These are phyloP conservation scores for Suillia variegata DNA, from an alignment of 2,888 invertebrate genomes.

Conservation along the genomic window DNA sequence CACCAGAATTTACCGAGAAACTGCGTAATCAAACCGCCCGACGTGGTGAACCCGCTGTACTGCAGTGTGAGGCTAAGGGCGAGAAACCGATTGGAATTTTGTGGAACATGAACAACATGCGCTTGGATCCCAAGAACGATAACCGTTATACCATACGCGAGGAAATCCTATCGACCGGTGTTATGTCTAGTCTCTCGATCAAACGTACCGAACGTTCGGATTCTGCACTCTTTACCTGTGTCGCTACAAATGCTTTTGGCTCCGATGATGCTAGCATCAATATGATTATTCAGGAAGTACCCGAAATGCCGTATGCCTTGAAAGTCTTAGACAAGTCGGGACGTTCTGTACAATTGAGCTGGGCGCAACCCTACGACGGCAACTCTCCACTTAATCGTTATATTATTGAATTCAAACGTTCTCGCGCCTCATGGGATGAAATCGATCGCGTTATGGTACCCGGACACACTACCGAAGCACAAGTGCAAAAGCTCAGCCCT, in stretches of 20 bases:
- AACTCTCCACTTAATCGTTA: slow-evolving; percentile 89
- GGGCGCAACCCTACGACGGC: slow-evolving; percentile 91
- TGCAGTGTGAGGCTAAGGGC: slow-evolving; percentile 91
- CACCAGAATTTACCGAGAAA: slow-evolving; percentile 92
- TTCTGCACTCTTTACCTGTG: slow-evolving; percentile 88
- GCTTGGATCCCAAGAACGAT: slow-evolving; percentile 87
- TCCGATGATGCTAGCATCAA: slow-evolving; percentile 95
- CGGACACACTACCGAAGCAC: slow-evolving; percentile 87
- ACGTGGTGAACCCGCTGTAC: slow-evolving; percentile 86
- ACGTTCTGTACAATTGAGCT: slow-evolving; percentile 85
- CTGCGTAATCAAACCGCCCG: slow-evolving; percentile 89
- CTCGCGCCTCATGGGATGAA: slow-evolving; percentile 81
- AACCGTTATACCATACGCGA: slow-evolving; percentile 83
- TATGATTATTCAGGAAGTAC: slow-evolving; percentile 86
- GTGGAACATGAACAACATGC: slow-evolving; percentile 94
- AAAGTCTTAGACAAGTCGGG: slow-evolving; percentile 91
- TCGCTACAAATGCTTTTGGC: slow-evolving; percentile 91
- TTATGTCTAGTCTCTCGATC: slow-evolving; percentile 86
- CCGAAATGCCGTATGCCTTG: slow-evolving; percentile 84
- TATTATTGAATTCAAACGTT: slow-evolving; percentile 89
- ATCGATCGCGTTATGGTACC: slow-evolving; percentile 87
- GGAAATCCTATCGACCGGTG: slow-evolving; percentile 86
- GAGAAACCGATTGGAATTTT: slow-evolving; percentile 93
- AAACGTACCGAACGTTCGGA: slow-evolving; percentile 87
- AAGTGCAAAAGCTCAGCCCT: slow-evolving; percentile 85